phyloP scores from a whole-genome alignment of 2,797 vertebrate genomes.

The Enteromius anoplus region DNA sequence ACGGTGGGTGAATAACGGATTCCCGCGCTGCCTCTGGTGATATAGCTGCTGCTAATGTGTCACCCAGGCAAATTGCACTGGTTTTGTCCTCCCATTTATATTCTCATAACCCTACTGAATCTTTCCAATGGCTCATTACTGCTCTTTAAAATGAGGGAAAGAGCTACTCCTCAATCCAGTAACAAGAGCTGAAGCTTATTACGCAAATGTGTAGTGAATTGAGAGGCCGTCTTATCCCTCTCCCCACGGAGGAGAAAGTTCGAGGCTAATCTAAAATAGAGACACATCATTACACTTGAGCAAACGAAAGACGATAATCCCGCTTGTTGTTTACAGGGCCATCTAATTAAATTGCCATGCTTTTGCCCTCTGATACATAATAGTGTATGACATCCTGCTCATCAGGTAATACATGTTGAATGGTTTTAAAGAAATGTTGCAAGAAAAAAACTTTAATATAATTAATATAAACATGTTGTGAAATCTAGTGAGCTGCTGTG shows the following conservation, averaged over 20 bases:
- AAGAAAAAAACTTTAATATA: not conserved
- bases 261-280: constrained; percentile 71
- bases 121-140: constrained; percentile 81
- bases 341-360: constrained; percentile 69
- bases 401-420: constrained; percentile 24
- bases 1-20: constrained; percentile 65
- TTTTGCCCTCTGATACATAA: constrained; percentile 60
- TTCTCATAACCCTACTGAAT: constrained; percentile 77
- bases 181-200: constrained; percentile 77
- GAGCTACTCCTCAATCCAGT: constrained; percentile 67
- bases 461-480: not conserved
- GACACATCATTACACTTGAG: constrained; percentile 76
- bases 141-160: constrained; percentile 69
- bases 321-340: constrained; percentile 61
- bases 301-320: constrained; percentile 72
- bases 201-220: constrained; percentile 71
- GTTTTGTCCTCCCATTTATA: constrained; percentile 72
- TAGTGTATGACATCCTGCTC: constrained; percentile 49
- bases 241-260: constrained; percentile 61
- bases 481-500: not conserved
- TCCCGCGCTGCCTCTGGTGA: constrained; percentile 49
- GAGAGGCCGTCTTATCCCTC: constrained; percentile 65
- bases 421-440: constrained; percentile 16
- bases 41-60: constrained; percentile 67
- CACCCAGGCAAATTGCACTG: constrained; percentile 71